Evolutionary conservation across 2,888 invertebrate species (phyloP), one percentile per base, ranked within the genome.

Genomic region (Geophilus truncorum): DNA sequence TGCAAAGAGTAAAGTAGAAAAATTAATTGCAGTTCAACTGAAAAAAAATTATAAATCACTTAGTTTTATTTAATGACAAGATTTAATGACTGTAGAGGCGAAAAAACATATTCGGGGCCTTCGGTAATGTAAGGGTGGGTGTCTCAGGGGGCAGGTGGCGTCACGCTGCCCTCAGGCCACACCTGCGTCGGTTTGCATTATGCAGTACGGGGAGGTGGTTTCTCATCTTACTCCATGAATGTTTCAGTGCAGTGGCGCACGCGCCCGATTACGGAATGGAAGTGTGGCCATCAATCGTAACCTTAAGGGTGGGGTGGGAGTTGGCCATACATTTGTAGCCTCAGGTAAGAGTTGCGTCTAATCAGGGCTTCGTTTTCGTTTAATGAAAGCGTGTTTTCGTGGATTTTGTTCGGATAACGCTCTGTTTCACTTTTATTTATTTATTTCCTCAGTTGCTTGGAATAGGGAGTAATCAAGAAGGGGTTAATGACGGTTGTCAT

Each of bases 211-310:
- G 57, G n/a, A 62, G 57, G 57, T 23, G 57, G 23, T 62, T 62
- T 21, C 57, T 62, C 57, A 62, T 62, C 57, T 62, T 62, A 62
- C 57, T 62, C 57, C 21, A 62, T 62, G 57, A 62, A 62, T 62
- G 57, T 62, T 62, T 62, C 57, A 62, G 57, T 62, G 23, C 57
- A 62, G 57, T 23, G 57, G 57, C 57, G 57, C 57, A 62, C 57
- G 57, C 57, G 57, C 57, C 57, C 57, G 57, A 62, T 62, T 62
- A 62, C 57, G 57, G 21, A 62, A 62, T 62, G 57, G 18, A 21
- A 62, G 57, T 62, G 57, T 18, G 57, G n/a, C 57, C 57, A 62
- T 62, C 57, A 62, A 62, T 62, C 57, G 57, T 62, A 18, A 62
- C 5, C 21, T 4, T 40, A 4, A 18, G 51, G 51, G 18, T 12